phyloP scores from a whole-genome alignment of 1,140 invertebrate genomes.

The Sminthurinus signatus region DNA sequence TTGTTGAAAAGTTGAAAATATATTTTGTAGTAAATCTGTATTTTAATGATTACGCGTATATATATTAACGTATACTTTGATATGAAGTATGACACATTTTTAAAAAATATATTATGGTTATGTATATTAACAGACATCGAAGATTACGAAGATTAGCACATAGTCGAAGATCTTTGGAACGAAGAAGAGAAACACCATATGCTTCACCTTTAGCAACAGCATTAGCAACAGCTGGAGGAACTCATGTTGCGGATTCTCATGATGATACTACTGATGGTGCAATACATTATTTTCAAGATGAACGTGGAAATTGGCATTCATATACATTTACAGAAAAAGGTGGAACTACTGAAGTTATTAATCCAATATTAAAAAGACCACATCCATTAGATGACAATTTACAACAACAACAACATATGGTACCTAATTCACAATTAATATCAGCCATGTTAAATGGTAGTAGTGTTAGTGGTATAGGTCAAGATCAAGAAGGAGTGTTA shows the following conservation, averaged over 20 bases:
- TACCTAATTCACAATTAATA: neutral
- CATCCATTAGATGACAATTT: too few species aligned
- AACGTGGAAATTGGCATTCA: conserved; percentile 59
- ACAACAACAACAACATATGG: too few species aligned
- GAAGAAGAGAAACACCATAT: conserved; percentile 31
- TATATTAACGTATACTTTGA: neutral
- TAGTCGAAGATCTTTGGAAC: conserved; percentile 38
- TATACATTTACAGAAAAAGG: conserved; percentile 81
- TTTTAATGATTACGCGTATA: too few species aligned
- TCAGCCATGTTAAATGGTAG: conserved; percentile 3
- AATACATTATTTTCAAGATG: conserved; percentile 70
- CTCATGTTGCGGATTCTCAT: conserved; percentile 72
- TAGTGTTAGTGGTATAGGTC: neutral
- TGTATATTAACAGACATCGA: conserved; percentile 31
- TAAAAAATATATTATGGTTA: conserved; percentile 6
- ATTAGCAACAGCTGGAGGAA: conserved; percentile 45
- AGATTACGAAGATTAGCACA: conserved; percentile 37
- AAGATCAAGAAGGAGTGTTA: neutral
- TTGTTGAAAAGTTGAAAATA: neutral
- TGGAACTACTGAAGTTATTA: conserved; percentile 47
- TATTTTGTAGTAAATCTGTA: too few species aligned
- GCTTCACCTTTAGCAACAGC: conserved; percentile 6
- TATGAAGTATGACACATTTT: neutral
- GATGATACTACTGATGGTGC: conserved; percentile 81
- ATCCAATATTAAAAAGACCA: conserved; percentile 7